phyloP scores from a whole-genome alignment of 2,113 vertebrate species.

The Callipepla squamata region DNA sequence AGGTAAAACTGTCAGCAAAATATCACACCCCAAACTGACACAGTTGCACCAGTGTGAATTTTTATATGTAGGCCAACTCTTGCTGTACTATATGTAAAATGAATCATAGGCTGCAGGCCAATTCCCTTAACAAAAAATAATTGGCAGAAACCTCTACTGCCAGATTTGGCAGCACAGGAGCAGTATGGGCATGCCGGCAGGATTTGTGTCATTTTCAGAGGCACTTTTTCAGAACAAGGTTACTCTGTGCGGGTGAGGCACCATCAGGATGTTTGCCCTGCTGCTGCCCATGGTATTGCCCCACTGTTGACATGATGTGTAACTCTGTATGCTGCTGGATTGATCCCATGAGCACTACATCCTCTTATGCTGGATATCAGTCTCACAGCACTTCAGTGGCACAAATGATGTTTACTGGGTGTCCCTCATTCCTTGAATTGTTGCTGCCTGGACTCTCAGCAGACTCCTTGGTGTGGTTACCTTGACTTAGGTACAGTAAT shows the following conservation, averaged over 20 bases:
- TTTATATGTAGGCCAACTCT: constrained; percentile 62
- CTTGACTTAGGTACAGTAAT: background rate
- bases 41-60: constrained; percentile 58
- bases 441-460: background rate
- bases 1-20: constrained; percentile 66
- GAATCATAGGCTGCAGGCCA: constrained; percentile 49
- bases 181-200: background rate
- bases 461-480: background rate
- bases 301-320: background rate
- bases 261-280: background rate
- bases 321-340: background rate
- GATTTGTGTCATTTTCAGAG: background rate
- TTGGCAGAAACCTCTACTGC: constrained; percentile 50
- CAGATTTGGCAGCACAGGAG: constrained; percentile 25
- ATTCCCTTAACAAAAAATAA: constrained; percentile 55
- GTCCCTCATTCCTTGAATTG: background rate
- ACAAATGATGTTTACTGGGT: background rate
- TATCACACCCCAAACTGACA: constrained; percentile 60
- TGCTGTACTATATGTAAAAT: constrained; percentile 58
- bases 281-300: background rate
- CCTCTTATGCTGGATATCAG: background rate
- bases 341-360: background rate
- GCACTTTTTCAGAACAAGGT: background rate
- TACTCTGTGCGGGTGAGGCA: background rate
- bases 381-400: background rate